Evolutionary conservation across 2,888 invertebrate species (phyloP), one percentile per base, ranked within the genome.

Genomic region (Philereme transversata): DNA sequence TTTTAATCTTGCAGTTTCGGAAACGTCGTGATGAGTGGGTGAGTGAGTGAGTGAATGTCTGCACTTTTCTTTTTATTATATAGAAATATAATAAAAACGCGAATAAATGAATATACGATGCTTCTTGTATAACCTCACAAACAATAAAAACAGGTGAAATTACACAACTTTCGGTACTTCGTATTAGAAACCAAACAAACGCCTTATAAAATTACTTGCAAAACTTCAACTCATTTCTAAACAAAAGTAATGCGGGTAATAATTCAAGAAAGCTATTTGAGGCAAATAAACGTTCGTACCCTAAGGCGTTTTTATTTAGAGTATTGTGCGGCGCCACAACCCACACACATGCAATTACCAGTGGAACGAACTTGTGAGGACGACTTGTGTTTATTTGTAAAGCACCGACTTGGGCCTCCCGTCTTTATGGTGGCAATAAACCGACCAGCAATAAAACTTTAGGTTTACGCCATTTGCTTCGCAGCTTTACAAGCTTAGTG

Each of bases 351-450:
- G 77, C 74, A 74, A 80, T 80, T 78, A 78, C 73, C 62, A 68
- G 64, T 64, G 54, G 65, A 70, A 67, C 71, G 66, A 41, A 56
- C 56, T 51, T 33, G 51, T 56, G 66, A 53, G 67, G 69, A 61
- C 60, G 67, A 57, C 47, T 69, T 62, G 68, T 74, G 77, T 81
- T 81, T 82, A 82, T 80, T 79, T 76, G 78, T 70, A 66, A 72
- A 79, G 75, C 72, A 70, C 72, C 73, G 62, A 76, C 77, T 74
- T 67, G 73, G 74, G 68, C 62, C 71, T 64, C 57, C 51, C 64
- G 22, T 68, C 72, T 83, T 84, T 83, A 84, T 73, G 65, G 73
- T 75, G 64, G 69, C 77, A 75, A 81, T 85, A 84, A 84, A 84
- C 77, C 69, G 78, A 73, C 73, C 74, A 72, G 69, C 68, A 57